Conservation (phyloP, 2,113 vertebrate species). For the Irena cyanogastra region DNA sequence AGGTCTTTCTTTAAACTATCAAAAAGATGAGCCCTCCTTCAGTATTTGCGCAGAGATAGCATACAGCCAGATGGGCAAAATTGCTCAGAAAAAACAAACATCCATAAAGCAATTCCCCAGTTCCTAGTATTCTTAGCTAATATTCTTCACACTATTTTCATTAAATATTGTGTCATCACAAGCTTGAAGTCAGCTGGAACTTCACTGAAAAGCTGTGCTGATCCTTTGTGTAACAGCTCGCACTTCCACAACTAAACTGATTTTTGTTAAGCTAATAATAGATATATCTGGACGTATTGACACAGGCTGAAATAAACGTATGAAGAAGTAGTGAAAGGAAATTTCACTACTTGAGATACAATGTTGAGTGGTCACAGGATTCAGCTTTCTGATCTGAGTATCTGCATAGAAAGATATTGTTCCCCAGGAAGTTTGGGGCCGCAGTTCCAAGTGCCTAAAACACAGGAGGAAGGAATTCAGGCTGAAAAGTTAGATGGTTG, state of each 20-base stretch:
- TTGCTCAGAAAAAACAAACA: neutral
- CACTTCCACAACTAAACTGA: neutral
- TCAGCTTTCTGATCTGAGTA: neutral
- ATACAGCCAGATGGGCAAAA: neutral
- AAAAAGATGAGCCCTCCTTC: neutral
- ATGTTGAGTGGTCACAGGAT: fast-evolving
- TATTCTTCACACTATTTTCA: neutral
- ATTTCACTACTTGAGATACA: neutral
- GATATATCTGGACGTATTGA: neutral
- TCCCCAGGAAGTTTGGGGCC: neutral
- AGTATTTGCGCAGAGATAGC: neutral
- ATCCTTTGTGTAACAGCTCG: neutral
- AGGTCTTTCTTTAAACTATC: neutral
- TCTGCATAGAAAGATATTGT: neutral
- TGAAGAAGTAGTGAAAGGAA: neutral
- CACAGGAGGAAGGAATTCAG: neutral
- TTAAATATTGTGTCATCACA: neutral
- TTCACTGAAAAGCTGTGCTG: neutral
- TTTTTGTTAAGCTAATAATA: neutral
- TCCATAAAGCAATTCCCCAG: neutral
- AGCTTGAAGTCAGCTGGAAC: neutral
- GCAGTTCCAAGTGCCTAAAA: neutral
- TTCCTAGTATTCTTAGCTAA: neutral
- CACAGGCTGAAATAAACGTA: neutral
- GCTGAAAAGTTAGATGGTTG: neutral